Evolutionary conservation across 2,888 invertebrate species (phyloP).

Genomic region (Teinopalpus imperialis): DNA sequence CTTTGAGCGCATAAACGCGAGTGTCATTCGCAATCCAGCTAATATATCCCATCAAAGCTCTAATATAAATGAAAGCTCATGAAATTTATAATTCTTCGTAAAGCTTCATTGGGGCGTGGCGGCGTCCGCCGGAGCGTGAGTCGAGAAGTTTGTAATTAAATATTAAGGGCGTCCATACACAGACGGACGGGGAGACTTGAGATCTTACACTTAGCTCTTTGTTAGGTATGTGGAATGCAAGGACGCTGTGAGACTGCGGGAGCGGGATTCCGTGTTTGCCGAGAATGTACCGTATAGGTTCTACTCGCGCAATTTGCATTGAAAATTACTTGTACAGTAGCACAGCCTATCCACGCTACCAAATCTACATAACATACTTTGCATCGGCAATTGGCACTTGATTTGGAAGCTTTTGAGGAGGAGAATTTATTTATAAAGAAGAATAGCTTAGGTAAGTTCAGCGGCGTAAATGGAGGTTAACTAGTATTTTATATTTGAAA

Average conservation of each 20-base stretch:
- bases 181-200: conserved; percentile 40
- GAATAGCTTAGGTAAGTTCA: conserved; percentile 16
- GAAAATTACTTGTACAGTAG: conserved; percentile 35
- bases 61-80: conserved; percentile 33
- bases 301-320: conserved; percentile 38
- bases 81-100: conserved; percentile 60
- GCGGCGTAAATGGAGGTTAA: conserved; percentile 2
- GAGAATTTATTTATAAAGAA: conserved; percentile 20
- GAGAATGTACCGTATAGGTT: conserved; percentile 36
- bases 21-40: conserved; percentile 14
- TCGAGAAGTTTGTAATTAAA: conserved; percentile 67
- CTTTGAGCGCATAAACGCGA: conserved; percentile 1
- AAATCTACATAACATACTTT: conserved; percentile 23
- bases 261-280: conserved; percentile 29
- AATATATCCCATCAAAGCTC: conserved; percentile 15
- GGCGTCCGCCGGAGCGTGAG: conserved; percentile 38
- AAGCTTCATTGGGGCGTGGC: conserved; percentile 48
- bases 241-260: conserved; percentile 30
- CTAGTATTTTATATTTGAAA: conserved; percentile 13
- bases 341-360: conserved; percentile 26
- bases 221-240: conserved; percentile 37
- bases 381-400: conserved; percentile 17
- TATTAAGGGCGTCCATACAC: conserved; percentile 56
- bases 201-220: conserved; percentile 36
- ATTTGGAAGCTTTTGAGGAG: conserved; percentile 15